Evolutionary conservation across 2,113 vertebrate genomes (phyloP), one percentile per base, ranked within the genome.

Genomic region (Perca flavescens): DNA sequence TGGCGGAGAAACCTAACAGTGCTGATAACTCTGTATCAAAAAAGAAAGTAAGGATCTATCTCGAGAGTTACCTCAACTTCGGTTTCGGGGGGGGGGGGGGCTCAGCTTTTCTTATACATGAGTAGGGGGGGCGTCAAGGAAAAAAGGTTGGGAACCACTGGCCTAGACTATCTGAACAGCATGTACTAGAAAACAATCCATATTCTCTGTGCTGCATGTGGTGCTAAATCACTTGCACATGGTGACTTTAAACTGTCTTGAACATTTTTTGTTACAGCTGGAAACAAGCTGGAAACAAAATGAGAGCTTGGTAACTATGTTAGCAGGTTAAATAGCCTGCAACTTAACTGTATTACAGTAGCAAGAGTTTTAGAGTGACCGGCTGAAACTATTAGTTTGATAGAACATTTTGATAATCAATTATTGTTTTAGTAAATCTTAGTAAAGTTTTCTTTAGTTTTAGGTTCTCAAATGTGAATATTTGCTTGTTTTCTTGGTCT

Each of bases 151-250:
- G n/a, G n/a, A n/a, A n/a, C n/a, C n/a, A n/a, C n/a, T n/a, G 34
- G 31, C 46, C 11, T 5, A 11, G 31, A 34, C 36, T 49, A 1
- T 57, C 1, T n/a, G 66, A 70, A 72, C 62, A 54, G 19, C 11
- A 15, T 54, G 62, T 25, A 15, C n/a, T 3, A 28, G 25, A 6
- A 74, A 74, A 49, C 64, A 53, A 9, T 25, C 62, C 34, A 25
- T 50, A 21, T 36, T 46, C 69, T 79, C 54, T 84, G 54, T 4
- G 21, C 16, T 13, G 36, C 36, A 40, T 68, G 64, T 50, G 64
- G 14, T 7, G 9, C 53, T 61, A 56, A 79, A 84, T 49, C 49
- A 69, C n/a, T 68, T 67, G 62, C 69, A 68, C 82, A 36, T 78
- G 68, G 68, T 34, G 22, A 21, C 31, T 72, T 60, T 52, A 9